A percentile compares a stretch with the other conserved stretches of the same genome.
Conservation (phyloP, 2,888 invertebrate species). For the Noctua fimbriata region DNA sequence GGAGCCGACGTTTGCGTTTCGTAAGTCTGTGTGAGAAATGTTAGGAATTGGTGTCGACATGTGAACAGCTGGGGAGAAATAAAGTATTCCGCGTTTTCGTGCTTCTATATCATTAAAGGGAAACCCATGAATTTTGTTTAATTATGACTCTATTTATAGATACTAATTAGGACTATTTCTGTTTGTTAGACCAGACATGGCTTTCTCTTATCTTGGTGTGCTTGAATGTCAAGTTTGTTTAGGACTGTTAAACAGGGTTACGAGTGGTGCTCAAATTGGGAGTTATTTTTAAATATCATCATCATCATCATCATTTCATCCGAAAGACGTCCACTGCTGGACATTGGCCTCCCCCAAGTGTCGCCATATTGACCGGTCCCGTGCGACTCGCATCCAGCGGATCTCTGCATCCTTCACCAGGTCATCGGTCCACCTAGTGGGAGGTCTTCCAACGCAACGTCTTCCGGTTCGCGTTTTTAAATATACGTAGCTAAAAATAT, state of each 20-base stretch:
- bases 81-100: constrained; percentile 44
- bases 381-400: too few species aligned
- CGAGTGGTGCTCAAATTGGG: too few species aligned
- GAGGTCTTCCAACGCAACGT: too few species aligned
- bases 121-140: constrained; percentile 36
- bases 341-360: too few species aligned
- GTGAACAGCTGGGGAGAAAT: constrained; percentile 71
- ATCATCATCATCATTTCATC: too few species aligned
- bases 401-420: too few species aligned
- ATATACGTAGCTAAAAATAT: background rate
- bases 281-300: too few species aligned
- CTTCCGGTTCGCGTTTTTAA: background rate
- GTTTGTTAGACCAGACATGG: constrained; percentile 2
- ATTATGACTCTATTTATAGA: background rate
- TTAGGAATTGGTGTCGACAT: constrained; percentile 75
- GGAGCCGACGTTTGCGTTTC: constrained; percentile 69
- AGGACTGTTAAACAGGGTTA: too few species aligned
- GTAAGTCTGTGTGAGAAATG: constrained; percentile 75
- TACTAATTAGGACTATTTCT: constrained; percentile 35
- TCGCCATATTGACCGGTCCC: too few species aligned
- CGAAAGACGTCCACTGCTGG: too few species aligned
- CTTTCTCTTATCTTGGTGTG: background rate
- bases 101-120: constrained; percentile 48
- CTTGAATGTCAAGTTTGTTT: background rate
- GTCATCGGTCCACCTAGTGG: too few species aligned